Evolutionary conservation across 2,888 invertebrate species (phyloP), one percentile per base, ranked within the genome.

Genomic region (Drosophila differens): DNA sequence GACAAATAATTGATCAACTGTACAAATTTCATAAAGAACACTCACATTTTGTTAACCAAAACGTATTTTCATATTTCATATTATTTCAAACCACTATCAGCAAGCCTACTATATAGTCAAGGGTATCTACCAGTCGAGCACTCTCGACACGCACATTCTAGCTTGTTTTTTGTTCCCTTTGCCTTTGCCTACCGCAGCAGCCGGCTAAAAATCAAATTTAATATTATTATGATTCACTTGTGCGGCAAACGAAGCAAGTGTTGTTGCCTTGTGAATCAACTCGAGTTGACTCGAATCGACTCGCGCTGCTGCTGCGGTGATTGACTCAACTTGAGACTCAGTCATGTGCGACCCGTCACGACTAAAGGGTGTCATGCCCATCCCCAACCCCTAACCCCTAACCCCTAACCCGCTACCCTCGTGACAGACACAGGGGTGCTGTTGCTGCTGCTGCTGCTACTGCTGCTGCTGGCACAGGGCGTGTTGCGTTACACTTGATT

Each of bases 151-250:
- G 25, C 16, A 47, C 25, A 25, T 9, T 25, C 47, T 22, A 9
- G 9, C 47, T 25, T 1, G 25, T 47, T 25, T 44, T 22, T 35
- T 19, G 28, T 30, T 30, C 5, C 47, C 22, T 25, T 9, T 47
- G 28, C n/a, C 16, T 58, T 55, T 54, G 76, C 81, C 77, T 81
- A 76, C 84, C 89, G 59, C 83, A 47, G 58, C 44, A 58, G 44
- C 30, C 54, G 88, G 70, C 77, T 90, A 81, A 81, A 89, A 88
- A 89, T 88, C 91, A 91, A 88, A 88, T 88, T 88, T 88, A 88
- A 91, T 91, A 91, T 87, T 87, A 87, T 88, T 88, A 88, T 91
- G 87, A 88, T 88, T 89, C 87, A 91, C 91, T 88, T 91, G 91
- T 91, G 85, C 57, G 74, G 67, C 90, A 82, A 86, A 79, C 82